phyloP scores from a whole-genome alignment of 2,113 vertebrate genomes.

The Varanus salvator region DNA sequence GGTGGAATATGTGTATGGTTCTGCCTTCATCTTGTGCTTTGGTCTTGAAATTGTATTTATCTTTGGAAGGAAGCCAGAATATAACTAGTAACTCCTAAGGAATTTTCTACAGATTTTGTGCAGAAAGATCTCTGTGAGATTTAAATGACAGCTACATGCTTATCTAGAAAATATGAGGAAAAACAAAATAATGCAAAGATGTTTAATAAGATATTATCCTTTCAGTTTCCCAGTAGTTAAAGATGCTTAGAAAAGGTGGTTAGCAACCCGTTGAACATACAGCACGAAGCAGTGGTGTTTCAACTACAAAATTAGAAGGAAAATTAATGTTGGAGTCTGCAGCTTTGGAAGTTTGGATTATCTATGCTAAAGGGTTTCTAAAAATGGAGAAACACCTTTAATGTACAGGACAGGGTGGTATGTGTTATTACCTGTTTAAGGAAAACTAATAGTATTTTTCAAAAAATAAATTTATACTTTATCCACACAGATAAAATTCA shows the following conservation, averaged over 20 bases:
- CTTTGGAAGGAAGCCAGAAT: background rate
- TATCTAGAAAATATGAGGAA: background rate
- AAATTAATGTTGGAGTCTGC: background rate
- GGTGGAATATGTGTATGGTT: background rate
- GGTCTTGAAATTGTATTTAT: background rate
- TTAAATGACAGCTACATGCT: background rate
- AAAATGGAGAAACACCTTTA: too few relatives aligned
- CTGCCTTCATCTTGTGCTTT: background rate
- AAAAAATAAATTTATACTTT: background rate
- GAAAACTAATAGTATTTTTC: background rate
- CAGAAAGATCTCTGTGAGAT: background rate
- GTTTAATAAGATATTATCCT: background rate
- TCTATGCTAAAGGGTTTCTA: background rate
- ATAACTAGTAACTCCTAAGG: background rate
- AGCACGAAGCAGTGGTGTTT: background rate
- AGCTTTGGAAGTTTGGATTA: background rate
- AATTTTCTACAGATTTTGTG: background rate
- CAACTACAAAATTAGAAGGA: background rate
- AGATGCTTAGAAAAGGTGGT: background rate
- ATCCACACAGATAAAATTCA: background rate
- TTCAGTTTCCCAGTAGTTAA: background rate
- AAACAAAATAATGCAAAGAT: background rate
- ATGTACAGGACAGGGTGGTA: background rate
- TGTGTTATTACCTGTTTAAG: too few relatives aligned
- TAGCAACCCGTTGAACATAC: background rate